A percentile compares a stretch with the other conserved stretches of the same genome.
phyloP scores from a whole-genome alignment of 2,797 vertebrate genomes.

The Myotis pilosus region DNA sequence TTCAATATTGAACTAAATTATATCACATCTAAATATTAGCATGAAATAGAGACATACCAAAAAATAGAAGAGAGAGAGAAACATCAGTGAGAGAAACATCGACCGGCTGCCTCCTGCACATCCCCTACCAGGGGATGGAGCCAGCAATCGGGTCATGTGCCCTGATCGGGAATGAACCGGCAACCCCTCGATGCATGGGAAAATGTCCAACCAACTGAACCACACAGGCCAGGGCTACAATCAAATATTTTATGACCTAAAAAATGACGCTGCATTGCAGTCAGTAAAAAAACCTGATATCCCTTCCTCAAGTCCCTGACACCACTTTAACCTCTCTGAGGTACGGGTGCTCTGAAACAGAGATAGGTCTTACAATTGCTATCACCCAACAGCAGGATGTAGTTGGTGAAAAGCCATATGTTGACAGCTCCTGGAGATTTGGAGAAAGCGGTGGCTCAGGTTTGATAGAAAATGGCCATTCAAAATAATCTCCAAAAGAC shows the following conservation, averaged over 20 bases:
- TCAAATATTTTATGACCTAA: neutral
- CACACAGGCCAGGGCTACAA: too few species aligned
- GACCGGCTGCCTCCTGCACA: neutral
- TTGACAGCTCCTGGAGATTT: neutral
- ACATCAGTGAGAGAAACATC: neutral
- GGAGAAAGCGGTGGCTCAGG: neutral
- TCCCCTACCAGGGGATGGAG: neutral
- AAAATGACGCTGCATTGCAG: neutral
- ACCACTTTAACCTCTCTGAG: neutral
- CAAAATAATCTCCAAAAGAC: neutral
- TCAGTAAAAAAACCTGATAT: neutral
- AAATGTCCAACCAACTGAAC: neutral
- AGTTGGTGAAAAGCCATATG: neutral
- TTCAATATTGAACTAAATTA: slow-evolving; percentile 26
- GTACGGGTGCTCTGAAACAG: neutral
- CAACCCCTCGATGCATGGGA: neutral
- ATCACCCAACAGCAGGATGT: neutral
- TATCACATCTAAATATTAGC: neutral
- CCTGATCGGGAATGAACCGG: neutral
- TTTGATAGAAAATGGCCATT: neutral
- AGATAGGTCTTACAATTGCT: neutral
- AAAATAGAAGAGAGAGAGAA: neutral
- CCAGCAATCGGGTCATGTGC: neutral
- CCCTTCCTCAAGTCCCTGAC: neutral
- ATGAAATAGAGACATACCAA: slow-evolving; percentile 6